A percentile compares a stretch with the other conserved stretches of the same genome.
Evolutionary conservation across 2,888 invertebrate species (phyloP).

Genomic region (Archaeoteleia sp.): DNA sequence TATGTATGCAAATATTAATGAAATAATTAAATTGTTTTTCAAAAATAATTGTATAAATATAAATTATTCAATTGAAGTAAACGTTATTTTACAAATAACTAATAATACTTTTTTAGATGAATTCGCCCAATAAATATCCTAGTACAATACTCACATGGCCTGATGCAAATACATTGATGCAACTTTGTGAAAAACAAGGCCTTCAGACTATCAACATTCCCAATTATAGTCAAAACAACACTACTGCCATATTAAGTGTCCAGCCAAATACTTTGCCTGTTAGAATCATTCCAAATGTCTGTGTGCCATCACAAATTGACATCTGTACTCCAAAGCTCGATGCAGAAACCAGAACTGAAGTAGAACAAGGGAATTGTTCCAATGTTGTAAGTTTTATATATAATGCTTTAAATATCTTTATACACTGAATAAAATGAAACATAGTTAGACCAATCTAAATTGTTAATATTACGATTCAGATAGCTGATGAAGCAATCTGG

Average conservation of each 20-base stretch:
- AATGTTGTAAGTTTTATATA: conserved; percentile 51
- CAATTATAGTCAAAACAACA: conserved; percentile 69
- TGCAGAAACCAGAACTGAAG: conserved; percentile 53
- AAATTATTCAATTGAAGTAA: too few relatives aligned
- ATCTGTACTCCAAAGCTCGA: conserved; percentile 54
- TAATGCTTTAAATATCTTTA: too few relatives aligned
- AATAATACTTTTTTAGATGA: conserved; percentile 63
- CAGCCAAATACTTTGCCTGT: conserved; percentile 66
- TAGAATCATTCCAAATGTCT: conserved; percentile 68
- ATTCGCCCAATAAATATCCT: conserved; percentile 66
- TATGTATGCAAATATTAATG: too few relatives aligned
- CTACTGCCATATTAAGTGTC: conserved; percentile 61
- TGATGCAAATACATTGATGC: conserved; percentile 68
- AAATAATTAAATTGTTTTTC: too few relatives aligned
- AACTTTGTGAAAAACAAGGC: conserved; percentile 69
- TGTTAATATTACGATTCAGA: too few relatives aligned
- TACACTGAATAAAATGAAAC: too few relatives aligned
- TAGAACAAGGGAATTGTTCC: conserved; percentile 54
- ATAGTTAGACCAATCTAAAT: too few relatives aligned
- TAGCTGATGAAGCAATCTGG: too few relatives aligned
- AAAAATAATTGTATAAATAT: too few relatives aligned
- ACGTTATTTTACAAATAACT: too few relatives aligned
- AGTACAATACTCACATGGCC: conserved; percentile 68
- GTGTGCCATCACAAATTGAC: conserved; percentile 65
- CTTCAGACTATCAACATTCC: conserved; percentile 72